phyloP scores from a whole-genome alignment of 2,113 vertebrate genomes.

The Podarcis raffonei region DNA sequence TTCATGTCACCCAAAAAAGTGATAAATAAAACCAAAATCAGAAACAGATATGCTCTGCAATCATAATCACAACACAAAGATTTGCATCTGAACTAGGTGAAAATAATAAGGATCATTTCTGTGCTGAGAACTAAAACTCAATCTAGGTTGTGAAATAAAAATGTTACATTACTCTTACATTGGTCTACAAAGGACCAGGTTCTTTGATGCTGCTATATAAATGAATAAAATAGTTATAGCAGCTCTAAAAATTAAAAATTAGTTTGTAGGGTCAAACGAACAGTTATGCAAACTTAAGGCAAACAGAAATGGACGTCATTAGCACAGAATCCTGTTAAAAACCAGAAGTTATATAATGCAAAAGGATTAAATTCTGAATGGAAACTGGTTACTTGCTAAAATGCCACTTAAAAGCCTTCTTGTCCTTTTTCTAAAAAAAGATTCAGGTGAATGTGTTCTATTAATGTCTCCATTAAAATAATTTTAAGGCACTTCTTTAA shows the following conservation, averaged over 20 bases:
- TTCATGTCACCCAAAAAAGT: not conserved
- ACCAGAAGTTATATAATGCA: not conserved
- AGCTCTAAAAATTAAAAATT: not conserved
- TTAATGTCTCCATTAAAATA: slow-evolving; percentile 25
- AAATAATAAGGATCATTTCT: slow-evolving; percentile 16
- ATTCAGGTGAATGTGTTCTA: slow-evolving; percentile 8
- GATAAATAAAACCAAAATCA: not conserved
- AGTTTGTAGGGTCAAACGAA: slow-evolving; percentile 5
- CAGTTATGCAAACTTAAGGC: slow-evolving; percentile 11
- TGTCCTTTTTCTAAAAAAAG: slow-evolving; percentile 36
- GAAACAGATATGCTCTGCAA: not conserved
- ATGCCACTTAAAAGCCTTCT: slow-evolving; percentile 14
- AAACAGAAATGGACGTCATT: slow-evolving; percentile 30
- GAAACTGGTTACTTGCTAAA: slow-evolving; percentile 15
- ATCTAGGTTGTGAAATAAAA: not conserved
- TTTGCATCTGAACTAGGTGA: slow-evolving; percentile 13
- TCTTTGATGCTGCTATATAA: not conserved
- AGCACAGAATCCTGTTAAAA: slow-evolving; percentile 23
- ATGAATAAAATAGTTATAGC: not conserved
- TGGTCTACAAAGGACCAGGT: not conserved
- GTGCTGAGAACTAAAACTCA: slow-evolving; percentile 27
- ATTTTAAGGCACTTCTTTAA: not conserved
- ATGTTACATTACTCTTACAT: not conserved
- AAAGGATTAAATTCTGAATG: slow-evolving; percentile 7
- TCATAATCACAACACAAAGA: slow-evolving; percentile 13